phyloP scores from a whole-genome alignment of 2,888 invertebrate species.

The Drosophila crucigera region DNA sequence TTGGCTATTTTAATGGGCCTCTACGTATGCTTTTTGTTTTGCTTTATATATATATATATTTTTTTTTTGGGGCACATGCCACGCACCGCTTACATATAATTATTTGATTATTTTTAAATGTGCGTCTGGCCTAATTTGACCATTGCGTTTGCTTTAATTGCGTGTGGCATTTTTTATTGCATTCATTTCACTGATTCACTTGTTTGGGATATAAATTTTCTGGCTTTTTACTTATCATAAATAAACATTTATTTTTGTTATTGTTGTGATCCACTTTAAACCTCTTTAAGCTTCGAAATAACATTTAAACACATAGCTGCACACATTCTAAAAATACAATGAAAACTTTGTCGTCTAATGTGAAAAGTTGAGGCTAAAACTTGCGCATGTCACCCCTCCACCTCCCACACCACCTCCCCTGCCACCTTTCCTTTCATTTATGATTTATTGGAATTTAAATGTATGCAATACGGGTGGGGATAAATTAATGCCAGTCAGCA shows the following conservation, averaged over 20 bases:
- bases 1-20: constrained; percentile 62
- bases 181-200: constrained; percentile 50
- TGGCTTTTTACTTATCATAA: constrained; percentile 25
- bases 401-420: background rate
- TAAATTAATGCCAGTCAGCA: constrained; percentile 10
- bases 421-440: constrained; percentile 27
- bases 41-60: constrained; percentile 1
- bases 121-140: constrained; percentile 62
- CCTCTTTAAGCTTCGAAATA: constrained; percentile 56
- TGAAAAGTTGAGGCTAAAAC: constrained; percentile 33
- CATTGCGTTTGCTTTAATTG: constrained; percentile 55
- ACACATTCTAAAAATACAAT: constrained; percentile 49
- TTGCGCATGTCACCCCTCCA: background rate
- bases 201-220: constrained; percentile 34
- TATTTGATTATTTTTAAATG: constrained; percentile 73
- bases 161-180: constrained; percentile 61
- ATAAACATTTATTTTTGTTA: constrained; percentile 58
- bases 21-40: constrained; percentile 6
- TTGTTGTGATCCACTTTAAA: constrained; percentile 66
- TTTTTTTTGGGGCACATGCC: constrained; percentile 41
- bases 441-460: constrained; percentile 79
- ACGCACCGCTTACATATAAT: constrained; percentile 61
- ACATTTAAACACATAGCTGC: constrained; percentile 16
- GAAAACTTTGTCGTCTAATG: constrained; percentile 41
- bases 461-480: constrained; percentile 5